Percentiles rank a stretch among this genome's conserved stretches.
These are phyloP conservation scores for Vireo altiloquus DNA, from an alignment of 2,113 vertebrate species.

Conservation along the genomic window DNA sequence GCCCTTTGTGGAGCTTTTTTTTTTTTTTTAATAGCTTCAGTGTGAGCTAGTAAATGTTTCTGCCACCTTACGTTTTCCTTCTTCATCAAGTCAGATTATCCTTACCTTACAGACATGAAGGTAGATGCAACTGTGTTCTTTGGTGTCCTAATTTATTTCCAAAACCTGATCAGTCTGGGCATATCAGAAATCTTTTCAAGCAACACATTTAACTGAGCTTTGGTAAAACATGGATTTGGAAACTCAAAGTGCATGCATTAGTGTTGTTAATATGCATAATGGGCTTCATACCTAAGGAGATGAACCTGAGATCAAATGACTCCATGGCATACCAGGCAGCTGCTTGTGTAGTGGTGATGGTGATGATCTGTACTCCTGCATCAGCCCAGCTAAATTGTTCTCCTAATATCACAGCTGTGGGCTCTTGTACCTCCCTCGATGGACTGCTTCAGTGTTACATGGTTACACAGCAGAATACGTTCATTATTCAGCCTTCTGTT, in stretches of 20 bases:
- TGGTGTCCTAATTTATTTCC: neutral
- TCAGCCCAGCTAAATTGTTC: neutral
- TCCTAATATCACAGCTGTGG: neutral
- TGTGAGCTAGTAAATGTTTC: neutral
- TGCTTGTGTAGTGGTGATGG: neutral
- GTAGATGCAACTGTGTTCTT: neutral
- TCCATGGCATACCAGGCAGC: neutral
- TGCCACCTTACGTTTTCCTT: neutral
- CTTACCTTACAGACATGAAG: neutral
- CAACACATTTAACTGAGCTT: neutral
- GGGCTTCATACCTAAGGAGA: neutral
- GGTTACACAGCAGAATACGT: neutral
- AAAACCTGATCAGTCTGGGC: neutral
- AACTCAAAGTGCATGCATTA: neutral
- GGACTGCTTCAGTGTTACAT: neutral
- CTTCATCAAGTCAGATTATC: neutral
- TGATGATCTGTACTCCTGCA: neutral
- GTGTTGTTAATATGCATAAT: neutral
- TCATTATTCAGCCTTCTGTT: neutral
- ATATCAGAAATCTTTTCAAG: neutral
- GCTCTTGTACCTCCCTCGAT: accelerated
- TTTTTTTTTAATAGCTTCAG: neutral
- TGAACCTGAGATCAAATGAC: neutral
- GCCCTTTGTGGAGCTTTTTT: neutral
- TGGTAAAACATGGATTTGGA: neutral